Percentiles rank a stretch among this genome's conserved stretches.
phyloP scores from a whole-genome alignment of 2,797 vertebrate species.

The Carduelis carduelis region DNA sequence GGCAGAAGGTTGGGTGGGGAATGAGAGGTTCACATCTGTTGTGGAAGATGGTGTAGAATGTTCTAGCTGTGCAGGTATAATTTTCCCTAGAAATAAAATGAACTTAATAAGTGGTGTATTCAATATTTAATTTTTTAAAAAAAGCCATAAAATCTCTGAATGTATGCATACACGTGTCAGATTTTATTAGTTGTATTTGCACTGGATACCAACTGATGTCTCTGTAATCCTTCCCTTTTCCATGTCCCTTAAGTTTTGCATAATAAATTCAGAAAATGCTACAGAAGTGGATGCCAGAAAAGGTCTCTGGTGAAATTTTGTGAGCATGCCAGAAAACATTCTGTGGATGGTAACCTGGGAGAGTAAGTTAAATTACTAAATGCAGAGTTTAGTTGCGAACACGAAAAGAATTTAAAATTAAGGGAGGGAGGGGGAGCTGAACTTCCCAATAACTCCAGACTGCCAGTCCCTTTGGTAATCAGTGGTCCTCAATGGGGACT shows the following conservation, averaged over 20 bases:
- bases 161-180: not conserved
- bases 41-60: not conserved
- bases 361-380: slow-evolving; percentile 45
- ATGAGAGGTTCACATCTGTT: not conserved
- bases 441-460: slow-evolving; percentile 7
- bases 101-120: not conserved
- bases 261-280: slow-evolving; percentile 19
- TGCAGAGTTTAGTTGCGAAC: slow-evolving; percentile 34
- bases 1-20: not conserved
- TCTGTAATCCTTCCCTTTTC: slow-evolving; percentile 16
- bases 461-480: slow-evolving; percentile 11
- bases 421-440: not conserved
- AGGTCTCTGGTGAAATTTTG: slow-evolving; percentile 10
- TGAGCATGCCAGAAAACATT: not conserved
- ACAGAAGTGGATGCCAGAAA: not conserved
- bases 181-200: not conserved
- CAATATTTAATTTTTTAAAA: not conserved
- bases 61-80: not conserved
- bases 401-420: not conserved
- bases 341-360: not conserved
- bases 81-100: not conserved
- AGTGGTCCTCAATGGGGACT: not conserved
- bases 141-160: not conserved
- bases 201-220: not conserved
- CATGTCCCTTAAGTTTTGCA: not conserved